These are phyloP conservation scores for Scrobipalpa costella DNA, from an alignment of 2,888 invertebrate species.

Conservation along the genomic window DNA sequence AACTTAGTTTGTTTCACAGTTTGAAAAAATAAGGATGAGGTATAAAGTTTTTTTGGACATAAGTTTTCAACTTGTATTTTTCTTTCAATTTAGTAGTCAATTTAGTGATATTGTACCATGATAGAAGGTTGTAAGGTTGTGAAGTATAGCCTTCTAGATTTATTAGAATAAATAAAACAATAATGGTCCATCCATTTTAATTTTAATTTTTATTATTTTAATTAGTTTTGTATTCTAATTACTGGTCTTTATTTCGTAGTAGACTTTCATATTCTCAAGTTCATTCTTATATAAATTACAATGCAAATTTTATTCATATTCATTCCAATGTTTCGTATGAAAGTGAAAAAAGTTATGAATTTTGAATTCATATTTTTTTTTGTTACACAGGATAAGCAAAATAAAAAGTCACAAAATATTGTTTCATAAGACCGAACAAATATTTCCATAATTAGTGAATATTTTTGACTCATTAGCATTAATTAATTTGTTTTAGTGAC, in stretches of 20 bases:
- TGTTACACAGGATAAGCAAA: neutral
- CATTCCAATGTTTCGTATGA: conserved; percentile 4
- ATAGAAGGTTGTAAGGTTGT: neutral
- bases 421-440: conserved; percentile 18
- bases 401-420: conserved; percentile 24
- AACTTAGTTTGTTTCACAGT: too few relatives aligned
- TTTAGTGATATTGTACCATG: too few relatives aligned
- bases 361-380: neutral
- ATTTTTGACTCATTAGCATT: conserved; percentile 24
- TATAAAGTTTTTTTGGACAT: too few relatives aligned
- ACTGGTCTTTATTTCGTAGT: neutral
- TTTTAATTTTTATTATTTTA: neutral
- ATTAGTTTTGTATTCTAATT: neutral
- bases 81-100: too few relatives aligned
- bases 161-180: neutral
- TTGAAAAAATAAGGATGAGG: too few relatives aligned
- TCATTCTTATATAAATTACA: neutral
- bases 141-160: neutral
- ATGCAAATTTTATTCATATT: neutral
- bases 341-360: too few relatives aligned
- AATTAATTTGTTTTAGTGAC: conserved; percentile 17
- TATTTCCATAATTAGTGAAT: conserved; percentile 23
- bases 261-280: too few relatives aligned
- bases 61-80: too few relatives aligned
- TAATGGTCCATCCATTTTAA: neutral